Conservation (phyloP, 2,888 invertebrate genomes). For the Chouioia cunea region DNA sequence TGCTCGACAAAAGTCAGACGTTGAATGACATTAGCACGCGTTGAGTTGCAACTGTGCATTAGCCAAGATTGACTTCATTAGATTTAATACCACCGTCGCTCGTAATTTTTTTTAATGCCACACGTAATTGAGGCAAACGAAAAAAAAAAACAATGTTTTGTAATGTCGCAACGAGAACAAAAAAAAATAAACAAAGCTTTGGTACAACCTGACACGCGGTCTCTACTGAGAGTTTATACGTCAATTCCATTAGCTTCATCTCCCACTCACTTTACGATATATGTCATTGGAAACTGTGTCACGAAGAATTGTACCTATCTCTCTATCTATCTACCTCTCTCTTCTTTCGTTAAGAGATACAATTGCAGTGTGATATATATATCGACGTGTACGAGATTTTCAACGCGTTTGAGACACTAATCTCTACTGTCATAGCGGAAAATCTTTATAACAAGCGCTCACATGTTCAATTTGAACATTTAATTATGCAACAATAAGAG, state of each 20-base stretch:
- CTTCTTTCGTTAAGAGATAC: too few species aligned
- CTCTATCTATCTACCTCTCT: too few species aligned
- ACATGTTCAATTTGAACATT: constrained; percentile 7
- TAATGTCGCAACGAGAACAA: constrained; percentile 10
- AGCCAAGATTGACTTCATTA: constrained; percentile 27
- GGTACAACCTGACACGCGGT: constrained; percentile 11
- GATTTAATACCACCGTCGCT: not conserved
- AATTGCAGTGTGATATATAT: too few species aligned
- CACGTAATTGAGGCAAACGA: constrained; percentile 4
- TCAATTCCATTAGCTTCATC: constrained; percentile 32
- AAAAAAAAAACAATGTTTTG: not conserved
- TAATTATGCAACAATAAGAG: constrained; percentile 25
- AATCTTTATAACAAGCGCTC: too few species aligned
- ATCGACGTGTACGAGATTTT: too few species aligned
- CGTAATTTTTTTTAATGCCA: constrained; percentile 36
- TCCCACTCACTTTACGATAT: not conserved
- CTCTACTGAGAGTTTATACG: constrained; percentile 15
- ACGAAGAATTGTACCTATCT: constrained; percentile 17
- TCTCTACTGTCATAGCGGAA: too few species aligned
- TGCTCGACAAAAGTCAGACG: too few species aligned
- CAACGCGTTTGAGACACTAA: too few species aligned
- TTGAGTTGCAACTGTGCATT: not conserved
- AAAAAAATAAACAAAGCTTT: not conserved
- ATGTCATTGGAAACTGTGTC: constrained; percentile 5
- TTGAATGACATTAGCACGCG: too few species aligned